phyloP scores from a whole-genome alignment of 2,888 invertebrate genomes.

The Acutogordius australiensis region DNA sequence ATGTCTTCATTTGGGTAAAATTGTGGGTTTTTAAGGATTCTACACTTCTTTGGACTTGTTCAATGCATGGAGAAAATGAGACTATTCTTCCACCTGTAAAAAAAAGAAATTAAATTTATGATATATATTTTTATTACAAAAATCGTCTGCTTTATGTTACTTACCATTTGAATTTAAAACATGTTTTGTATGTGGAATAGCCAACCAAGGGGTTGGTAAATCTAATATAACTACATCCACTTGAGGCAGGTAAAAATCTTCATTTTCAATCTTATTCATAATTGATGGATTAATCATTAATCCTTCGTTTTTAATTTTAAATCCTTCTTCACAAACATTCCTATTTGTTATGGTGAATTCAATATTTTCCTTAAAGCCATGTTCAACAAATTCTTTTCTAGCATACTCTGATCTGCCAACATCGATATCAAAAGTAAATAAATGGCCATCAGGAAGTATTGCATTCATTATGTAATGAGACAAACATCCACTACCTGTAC shows the following conservation, averaged over 20 bases:
- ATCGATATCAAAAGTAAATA: conserved; percentile 90
- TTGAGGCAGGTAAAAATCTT: conserved; percentile 19
- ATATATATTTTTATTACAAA: too few species aligned
- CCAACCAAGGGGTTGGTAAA: conserved; percentile 60
- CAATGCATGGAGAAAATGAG: conserved; percentile 93
- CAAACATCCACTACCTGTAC: conserved; percentile 82
- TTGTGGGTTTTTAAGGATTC: conserved; percentile 37
- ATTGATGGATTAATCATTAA: too few species aligned
- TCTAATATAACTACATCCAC: conserved; percentile 88
- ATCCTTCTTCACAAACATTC: conserved; percentile 58
- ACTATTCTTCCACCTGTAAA: conserved; percentile 82
- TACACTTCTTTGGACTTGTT: conserved; percentile 77
- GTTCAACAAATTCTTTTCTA: background rate
- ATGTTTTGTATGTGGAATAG: background rate
- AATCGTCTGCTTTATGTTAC: background rate
- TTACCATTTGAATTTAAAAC: too few species aligned
- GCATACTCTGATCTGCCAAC: conserved; percentile 21
- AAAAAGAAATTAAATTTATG: too few species aligned
- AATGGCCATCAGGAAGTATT: conserved; percentile 54
- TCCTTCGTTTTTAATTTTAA: conserved; percentile 18
- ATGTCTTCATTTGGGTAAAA: conserved; percentile 52
- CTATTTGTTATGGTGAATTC: conserved; percentile 41
- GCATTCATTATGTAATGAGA: conserved; percentile 67
- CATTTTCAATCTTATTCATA: conserved; percentile 3
- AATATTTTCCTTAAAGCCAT: conserved; percentile 23